Base-by-base conservation (phyloP, 2,888 invertebrate species). In the Phengaris alcon region DNA sequence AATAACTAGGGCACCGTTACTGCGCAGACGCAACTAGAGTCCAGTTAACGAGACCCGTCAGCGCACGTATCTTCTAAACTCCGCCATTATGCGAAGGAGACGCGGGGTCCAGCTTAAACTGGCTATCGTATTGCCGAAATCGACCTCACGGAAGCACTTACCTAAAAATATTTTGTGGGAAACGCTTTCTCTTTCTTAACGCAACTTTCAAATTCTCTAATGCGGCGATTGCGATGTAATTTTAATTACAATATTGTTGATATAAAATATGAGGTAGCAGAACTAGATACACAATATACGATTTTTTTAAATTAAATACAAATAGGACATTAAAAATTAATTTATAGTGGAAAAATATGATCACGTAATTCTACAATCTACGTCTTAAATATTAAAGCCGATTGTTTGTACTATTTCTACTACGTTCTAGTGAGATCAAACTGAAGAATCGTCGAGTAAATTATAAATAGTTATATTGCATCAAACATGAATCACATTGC, bases 1-100 rank as follows among this genome's bases (percentile, higher is more conserved):
- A 92, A 92, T 91, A 91, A 91, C 92, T 91, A 89, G 91, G 91
- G 84, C 92, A 89, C 87, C 86, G 89, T 90, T 88, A 90, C 87
- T 88, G 90, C 91, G 89, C 90, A 89, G 87, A 85, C 88, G 87
- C 87, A 87, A 88, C 84, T 85, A 85, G 82, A 80, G 76, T 75
- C 79, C 81, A 81, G 74, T 89, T 87, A 84, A 78, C 79, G 68
- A 77, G 80, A 55, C 64, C 70, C 80, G 87, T 86, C 64, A 64
- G 86, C 80, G 80, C 76, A 79, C 78, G 77, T 15, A 75, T 64
- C 73, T 57, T 54, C 68, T 15, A 70, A 4, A 51, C 64, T 9
- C 5, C 13, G 10, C n/a, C 15, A 57, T 70, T 22, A 8, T 69
- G 46, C 52, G 59, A 13, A 54, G 75, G 57, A 73, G 51, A 48